These are phyloP conservation scores for Sebastes matsubarae DNA, from an alignment of 2,797 vertebrate species.

Conservation along the genomic window DNA sequence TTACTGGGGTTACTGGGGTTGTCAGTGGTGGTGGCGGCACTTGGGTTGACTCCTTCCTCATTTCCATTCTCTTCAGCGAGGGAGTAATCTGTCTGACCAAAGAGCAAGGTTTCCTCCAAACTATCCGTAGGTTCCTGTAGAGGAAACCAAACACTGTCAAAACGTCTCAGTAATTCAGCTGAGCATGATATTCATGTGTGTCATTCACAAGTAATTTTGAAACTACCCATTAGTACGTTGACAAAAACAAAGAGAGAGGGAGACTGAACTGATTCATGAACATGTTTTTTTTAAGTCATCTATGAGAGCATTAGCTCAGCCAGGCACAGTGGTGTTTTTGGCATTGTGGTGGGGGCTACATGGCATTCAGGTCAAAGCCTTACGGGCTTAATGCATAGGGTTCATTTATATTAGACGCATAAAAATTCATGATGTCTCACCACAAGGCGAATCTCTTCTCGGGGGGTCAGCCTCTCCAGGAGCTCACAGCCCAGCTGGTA, in stretches of 20 bases:
- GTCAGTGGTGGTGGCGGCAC: conserved; percentile 79
- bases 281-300: neutral
- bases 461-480: conserved; percentile 93
- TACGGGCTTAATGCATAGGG: neutral
- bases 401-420: conserved; percentile 36
- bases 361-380: conserved; percentile 13
- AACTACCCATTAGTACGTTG: neutral
- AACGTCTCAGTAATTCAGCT: neutral
- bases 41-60: conserved; percentile 83
- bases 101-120: conserved; percentile 94
- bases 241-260: neutral
- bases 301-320: neutral
- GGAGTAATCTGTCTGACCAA: conserved; percentile 87
- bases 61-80: conserved; percentile 86
- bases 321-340: conserved; percentile 3
- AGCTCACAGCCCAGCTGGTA: conserved; percentile 98
- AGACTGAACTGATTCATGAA: neutral
- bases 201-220: neutral
- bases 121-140: conserved; percentile 93
- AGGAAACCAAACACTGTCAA: conserved; percentile 7
- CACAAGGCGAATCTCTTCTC: conserved; percentile 96
- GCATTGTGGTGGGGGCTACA: neutral
- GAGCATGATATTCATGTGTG: neutral
- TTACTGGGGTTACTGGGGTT: conserved; percentile 87
- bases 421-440: conserved; percentile 78